Conservation (phyloP, 2,113 vertebrate genomes). For the Nycticebus coucang region DNA sequence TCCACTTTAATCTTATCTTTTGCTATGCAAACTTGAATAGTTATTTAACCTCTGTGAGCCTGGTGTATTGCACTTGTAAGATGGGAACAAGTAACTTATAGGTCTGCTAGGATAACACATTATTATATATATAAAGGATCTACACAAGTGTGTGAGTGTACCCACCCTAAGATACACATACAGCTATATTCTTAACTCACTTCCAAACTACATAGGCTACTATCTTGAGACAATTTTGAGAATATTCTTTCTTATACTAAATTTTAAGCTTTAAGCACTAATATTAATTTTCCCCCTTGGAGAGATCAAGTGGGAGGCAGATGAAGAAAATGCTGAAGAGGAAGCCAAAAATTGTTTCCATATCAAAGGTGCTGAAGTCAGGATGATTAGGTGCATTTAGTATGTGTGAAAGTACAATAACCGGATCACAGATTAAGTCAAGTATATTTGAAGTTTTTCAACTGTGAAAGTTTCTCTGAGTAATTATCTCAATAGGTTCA, state of each 20-base stretch:
- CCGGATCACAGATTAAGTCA: not conserved
- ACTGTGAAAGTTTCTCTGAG: conserved; percentile 63
- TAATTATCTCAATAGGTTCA: conserved; percentile 73
- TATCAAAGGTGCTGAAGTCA: not conserved
- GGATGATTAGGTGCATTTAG: not conserved
- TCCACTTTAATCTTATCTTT: not conserved
- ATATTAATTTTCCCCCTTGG: not conserved
- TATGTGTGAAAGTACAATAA: not conserved
- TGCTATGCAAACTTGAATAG: not conserved
- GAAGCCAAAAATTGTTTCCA: not conserved
- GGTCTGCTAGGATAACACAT: not conserved
- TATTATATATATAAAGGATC: not conserved
- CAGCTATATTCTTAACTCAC: not conserved
- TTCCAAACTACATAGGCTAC: not conserved
- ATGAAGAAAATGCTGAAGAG: not conserved
- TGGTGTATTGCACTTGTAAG: not conserved
- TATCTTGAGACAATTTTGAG: not conserved
- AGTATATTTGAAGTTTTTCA: conserved; percentile 48
- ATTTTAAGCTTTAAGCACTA: not conserved
- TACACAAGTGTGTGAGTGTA: rapidly evolving
- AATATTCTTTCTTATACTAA: not conserved
- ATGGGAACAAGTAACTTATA: not conserved
- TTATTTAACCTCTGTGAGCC: not conserved
- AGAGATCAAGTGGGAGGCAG: not conserved
- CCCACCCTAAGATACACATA: not conserved